phyloP scores from a whole-genome alignment of 1,140 invertebrate genomes.

The Leptinotarsa undecemlineata region DNA sequence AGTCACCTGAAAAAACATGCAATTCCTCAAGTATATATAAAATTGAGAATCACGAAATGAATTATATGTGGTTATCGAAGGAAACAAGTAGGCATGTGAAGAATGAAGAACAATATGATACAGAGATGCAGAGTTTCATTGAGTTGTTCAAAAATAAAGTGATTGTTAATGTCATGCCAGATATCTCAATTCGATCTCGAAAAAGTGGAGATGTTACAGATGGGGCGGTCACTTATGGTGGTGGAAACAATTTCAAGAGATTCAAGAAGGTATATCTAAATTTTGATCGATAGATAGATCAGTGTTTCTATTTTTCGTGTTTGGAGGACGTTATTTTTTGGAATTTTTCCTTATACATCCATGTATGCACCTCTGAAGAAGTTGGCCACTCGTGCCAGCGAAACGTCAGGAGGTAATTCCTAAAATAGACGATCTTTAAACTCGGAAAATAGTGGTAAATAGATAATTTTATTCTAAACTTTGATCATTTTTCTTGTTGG shows the following conservation, averaged over 20 bases:
- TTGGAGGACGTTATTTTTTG: no score
- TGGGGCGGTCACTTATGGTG: not conserved
- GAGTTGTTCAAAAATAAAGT: constrained; percentile 31
- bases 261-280: constrained; percentile 35
- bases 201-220: not conserved
- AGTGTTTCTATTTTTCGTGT: no score
- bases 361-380: no score
- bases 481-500: no score
- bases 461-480: no score
- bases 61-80: constrained; percentile 31
- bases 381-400: no score
- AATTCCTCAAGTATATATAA: not conserved
- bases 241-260: constrained; percentile 33
- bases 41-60: not conserved
- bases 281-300: not conserved
- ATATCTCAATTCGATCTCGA: not conserved
- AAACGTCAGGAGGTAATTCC: no score
- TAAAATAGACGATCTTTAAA: no score
- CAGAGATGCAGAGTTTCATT: constrained; percentile 25
- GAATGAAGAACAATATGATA: constrained; percentile 25
- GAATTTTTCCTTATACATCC: no score
- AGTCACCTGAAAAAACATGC: not conserved
- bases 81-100: not conserved
- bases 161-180: constrained; percentile 17
- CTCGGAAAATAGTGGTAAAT: no score